phyloP scores from a whole-genome alignment of 2,797 vertebrate species.

The Syndactyla subalaris region DNA sequence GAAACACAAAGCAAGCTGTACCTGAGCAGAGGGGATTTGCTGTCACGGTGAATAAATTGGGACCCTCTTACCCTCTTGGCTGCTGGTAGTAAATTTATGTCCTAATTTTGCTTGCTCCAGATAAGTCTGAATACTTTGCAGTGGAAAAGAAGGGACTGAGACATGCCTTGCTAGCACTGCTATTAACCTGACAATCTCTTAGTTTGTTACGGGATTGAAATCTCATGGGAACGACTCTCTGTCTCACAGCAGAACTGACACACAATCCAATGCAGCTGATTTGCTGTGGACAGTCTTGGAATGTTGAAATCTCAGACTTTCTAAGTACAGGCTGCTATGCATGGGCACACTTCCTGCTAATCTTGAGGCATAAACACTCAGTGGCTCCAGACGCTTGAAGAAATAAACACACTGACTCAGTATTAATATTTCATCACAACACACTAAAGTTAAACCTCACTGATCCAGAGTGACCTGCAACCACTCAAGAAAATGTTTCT shows the following conservation, averaged over 20 bases:
- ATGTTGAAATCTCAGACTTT: constrained; percentile 59
- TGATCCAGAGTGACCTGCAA: constrained; percentile 78
- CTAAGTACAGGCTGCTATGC: constrained; percentile 64
- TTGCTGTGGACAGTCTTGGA: constrained; percentile 35
- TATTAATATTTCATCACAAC: constrained; percentile 81
- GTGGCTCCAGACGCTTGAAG: constrained; percentile 73
- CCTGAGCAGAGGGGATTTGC: neutral
- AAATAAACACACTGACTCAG: constrained; percentile 74
- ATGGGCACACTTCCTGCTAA: constrained; percentile 71
- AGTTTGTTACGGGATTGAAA: neutral
- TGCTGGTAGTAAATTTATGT: neutral
- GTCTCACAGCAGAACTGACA: constrained; percentile 35
- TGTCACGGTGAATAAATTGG: neutral
- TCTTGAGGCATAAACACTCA: constrained; percentile 73
- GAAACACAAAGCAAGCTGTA: neutral
- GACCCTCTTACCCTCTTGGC: neutral
- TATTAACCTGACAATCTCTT: constrained; percentile 19
- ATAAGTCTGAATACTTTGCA: neutral
- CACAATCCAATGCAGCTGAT: constrained; percentile 9
- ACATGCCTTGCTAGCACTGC: neutral
- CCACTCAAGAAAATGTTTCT: constrained; percentile 76
- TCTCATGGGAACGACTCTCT: neutral
- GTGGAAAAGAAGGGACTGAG: neutral
- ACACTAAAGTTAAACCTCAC: constrained; percentile 75
- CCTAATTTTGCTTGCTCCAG: constrained; percentile 20